Percentiles rank a stretch among this genome's conserved stretches.
These are phyloP conservation scores for Drosophila lacteicornis DNA, from an alignment of 1,140 invertebrate species.

Conservation along the genomic window DNA sequence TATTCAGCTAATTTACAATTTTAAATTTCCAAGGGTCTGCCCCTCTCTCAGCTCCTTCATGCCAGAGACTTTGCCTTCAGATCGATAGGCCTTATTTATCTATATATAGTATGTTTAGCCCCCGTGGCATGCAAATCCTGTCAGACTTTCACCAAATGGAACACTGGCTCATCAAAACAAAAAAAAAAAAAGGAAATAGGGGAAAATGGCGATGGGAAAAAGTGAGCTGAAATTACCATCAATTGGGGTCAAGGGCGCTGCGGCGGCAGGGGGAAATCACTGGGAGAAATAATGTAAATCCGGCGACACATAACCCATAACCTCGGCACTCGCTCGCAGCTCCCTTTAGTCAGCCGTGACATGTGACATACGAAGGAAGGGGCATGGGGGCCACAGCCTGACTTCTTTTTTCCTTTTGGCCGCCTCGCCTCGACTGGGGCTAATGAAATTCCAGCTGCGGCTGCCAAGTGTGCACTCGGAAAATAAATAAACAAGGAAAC, in stretches of 20 bases:
- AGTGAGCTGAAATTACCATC: conserved; percentile 48
- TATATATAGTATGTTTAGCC: neutral
- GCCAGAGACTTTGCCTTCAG: neutral
- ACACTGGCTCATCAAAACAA: conserved; percentile 16
- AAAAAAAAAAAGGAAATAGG: neutral
- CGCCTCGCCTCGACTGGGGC: conserved; percentile 13
- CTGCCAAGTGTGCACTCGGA: conserved; percentile 17
- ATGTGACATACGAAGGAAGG: conserved; percentile 44
- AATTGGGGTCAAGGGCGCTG: conserved; percentile 69
- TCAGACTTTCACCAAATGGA: conserved; percentile 11
- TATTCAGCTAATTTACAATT: conserved; percentile 3
- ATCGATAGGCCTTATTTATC: conserved; percentile 6
- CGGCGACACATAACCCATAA: conserved; percentile 34
- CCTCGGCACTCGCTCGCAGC: conserved; percentile 22
- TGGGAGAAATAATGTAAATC: conserved; percentile 31
- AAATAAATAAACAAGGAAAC: neutral
- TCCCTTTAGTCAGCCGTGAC: conserved; percentile 50
- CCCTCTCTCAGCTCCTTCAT: neutral
- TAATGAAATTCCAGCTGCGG: conserved; percentile 59
- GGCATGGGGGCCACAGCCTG: neutral
- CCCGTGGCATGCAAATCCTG: conserved; percentile 42
- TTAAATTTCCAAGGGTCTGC: neutral
- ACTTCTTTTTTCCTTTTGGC: conserved; percentile 6
- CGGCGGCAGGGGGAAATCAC: conserved; percentile 7
- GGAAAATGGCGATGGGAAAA: conserved; percentile 4